These are phyloP conservation scores for Drosophila sp. DNA, from an alignment of 1,140 invertebrate genomes.

Conservation along the genomic window DNA sequence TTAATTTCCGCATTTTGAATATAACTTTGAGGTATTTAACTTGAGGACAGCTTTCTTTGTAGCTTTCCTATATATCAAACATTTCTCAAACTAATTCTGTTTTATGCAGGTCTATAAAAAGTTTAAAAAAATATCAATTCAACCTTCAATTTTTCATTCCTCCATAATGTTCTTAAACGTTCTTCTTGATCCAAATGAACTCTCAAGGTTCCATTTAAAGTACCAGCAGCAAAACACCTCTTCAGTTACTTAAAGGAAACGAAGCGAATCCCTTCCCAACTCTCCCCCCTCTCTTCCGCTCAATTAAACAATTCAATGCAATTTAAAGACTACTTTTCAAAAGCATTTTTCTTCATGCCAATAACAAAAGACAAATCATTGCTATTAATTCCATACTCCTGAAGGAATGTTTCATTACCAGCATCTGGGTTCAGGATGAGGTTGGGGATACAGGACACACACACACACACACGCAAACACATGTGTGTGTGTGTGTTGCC, in stretches of 20 bases:
- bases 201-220: background rate
- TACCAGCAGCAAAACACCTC: background rate
- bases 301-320: slow-evolving; percentile 76
- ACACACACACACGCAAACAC: background rate
- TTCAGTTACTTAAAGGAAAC: background rate
- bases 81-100: no score
- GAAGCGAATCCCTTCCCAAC: background rate
- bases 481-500: slow-evolving; percentile 30
- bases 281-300: slow-evolving; percentile 58
- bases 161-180: no score
- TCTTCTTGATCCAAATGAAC: no score
- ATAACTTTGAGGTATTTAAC: no score
- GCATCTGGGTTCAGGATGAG: slow-evolving; percentile 14
- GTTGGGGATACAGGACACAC: slow-evolving; percentile 16
- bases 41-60: no score
- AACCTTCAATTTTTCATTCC: no score
- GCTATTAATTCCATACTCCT: slow-evolving; percentile 77
- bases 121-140: no score
- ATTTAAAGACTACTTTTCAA: slow-evolving; percentile 46
- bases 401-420: slow-evolving; percentile 82
- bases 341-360: slow-evolving; percentile 27
- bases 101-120: no score
- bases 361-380: slow-evolving; percentile 80
- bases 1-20: no score
- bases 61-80: no score